phyloP scores from a whole-genome alignment of 2,888 invertebrate genomes.

The Cancer borealis region DNA sequence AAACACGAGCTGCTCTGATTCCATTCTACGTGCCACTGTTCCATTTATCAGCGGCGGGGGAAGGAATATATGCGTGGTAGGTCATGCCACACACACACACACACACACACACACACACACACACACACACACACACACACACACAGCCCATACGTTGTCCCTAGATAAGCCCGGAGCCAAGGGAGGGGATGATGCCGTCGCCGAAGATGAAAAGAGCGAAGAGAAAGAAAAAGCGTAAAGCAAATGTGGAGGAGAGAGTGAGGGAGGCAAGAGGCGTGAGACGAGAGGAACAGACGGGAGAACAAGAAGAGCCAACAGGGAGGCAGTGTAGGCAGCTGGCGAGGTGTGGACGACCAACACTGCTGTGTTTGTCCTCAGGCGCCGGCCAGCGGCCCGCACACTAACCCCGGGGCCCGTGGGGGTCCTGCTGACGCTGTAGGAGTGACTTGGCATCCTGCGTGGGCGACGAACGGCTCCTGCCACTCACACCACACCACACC shows the following conservation, averaged over 20 bases:
- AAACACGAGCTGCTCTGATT: conserved; percentile 17
- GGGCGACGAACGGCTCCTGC: neutral
- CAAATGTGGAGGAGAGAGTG: neutral
- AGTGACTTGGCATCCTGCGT: neutral
- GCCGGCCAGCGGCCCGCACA: conserved; percentile 53
- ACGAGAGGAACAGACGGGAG: conserved; percentile 22
- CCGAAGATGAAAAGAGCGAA: neutral
- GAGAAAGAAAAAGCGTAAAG: neutral
- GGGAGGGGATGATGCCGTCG: neutral
- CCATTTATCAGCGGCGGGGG: neutral
- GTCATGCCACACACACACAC: neutral
- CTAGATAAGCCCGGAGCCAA: neutral
- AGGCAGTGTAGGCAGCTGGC: conserved; percentile 45
- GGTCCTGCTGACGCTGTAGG: neutral
- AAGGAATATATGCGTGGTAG: neutral
- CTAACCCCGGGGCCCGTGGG: neutral
- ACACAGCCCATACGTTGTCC: neutral
- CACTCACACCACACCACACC: neutral
- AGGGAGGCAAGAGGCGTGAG: neutral
- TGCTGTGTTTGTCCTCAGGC: conserved; percentile 56
- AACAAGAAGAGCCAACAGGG: conserved; percentile 41
- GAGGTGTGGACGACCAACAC: conserved; percentile 48
- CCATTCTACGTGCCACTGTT: conserved; percentile 11
- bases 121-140: conserved; percentile 49
- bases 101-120: conserved; percentile 41